These are phyloP conservation scores for Eupeodes luniger DNA, from an alignment of 2,888 invertebrate genomes.

Conservation along the genomic window DNA sequence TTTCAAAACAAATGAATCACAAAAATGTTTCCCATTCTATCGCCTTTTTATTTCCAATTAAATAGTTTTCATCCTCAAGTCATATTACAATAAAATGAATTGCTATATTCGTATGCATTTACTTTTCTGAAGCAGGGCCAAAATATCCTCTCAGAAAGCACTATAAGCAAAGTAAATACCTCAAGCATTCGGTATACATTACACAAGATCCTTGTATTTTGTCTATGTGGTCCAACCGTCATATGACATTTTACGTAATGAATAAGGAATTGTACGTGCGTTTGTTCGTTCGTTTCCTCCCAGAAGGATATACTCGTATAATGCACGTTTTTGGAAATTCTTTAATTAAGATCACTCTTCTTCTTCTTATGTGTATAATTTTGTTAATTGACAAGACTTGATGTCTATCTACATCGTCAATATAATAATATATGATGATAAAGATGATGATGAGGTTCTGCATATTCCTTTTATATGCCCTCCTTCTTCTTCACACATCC, in stretches of 20 bases:
- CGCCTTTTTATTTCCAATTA: constrained; percentile 63
- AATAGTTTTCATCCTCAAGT: constrained; percentile 20
- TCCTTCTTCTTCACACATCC: background rate
- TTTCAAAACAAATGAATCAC: too few species aligned
- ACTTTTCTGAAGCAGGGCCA: constrained; percentile 37
- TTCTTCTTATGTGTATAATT: constrained; percentile 59
- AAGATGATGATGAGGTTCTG: background rate
- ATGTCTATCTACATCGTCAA: constrained; percentile 26
- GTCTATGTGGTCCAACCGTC: constrained; percentile 44
- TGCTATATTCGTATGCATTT: constrained; percentile 39
- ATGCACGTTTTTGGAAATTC: constrained; percentile 67
- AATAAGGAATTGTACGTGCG: constrained; percentile 39
- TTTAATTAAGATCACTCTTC: constrained; percentile 73
- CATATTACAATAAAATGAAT: constrained; percentile 41
- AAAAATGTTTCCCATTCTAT: background rate
- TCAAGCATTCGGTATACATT: too few species aligned
- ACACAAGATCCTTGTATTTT: background rate
- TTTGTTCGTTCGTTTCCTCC: constrained; percentile 34
- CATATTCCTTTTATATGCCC: background rate
- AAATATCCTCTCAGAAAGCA: constrained; percentile 21
- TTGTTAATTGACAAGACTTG: constrained; percentile 74
- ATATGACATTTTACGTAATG: constrained; percentile 59
- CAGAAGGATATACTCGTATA: constrained; percentile 19
- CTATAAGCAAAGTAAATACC: background rate
- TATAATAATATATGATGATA: background rate